A percentile compares a stretch with the other conserved stretches of the same genome.
These are phyloP conservation scores for Campylomormyrus numenius DNA, from an alignment of 2,113 vertebrate species.

Conservation along the genomic window DNA sequence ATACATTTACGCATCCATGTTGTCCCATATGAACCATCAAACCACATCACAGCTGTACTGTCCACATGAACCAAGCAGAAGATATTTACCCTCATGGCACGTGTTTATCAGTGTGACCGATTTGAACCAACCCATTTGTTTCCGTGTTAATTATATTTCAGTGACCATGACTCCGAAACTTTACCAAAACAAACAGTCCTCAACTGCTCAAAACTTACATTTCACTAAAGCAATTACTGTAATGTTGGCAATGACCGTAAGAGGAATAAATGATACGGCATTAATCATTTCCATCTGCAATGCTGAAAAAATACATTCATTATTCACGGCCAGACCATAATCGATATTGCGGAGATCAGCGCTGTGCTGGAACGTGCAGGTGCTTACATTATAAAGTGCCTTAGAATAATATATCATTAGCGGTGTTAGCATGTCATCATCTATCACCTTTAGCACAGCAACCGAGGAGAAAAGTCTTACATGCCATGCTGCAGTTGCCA, in stretches of 20 bases:
- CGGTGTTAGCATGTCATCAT: background rate
- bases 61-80: conserved; percentile 38
- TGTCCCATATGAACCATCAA: conserved; percentile 31
- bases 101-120: conserved; percentile 51
- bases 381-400: conserved; percentile 18
- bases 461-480: background rate
- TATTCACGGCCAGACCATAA: conserved; percentile 4
- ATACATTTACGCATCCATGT: conserved; percentile 18
- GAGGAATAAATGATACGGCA: conserved; percentile 40
- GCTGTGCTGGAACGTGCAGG: conserved; percentile 2
- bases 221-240: conserved; percentile 44
- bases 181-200: conserved; percentile 47
- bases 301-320: conserved; percentile 34
- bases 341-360: background rate
- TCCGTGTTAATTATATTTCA: conserved; percentile 50
- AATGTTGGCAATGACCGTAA: conserved; percentile 32
- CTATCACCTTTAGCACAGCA: background rate
- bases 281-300: conserved; percentile 45
- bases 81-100: conserved; percentile 51
- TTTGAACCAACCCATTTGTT: conserved; percentile 35
- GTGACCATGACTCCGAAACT: conserved; percentile 36
- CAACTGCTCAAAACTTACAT: conserved; percentile 41
- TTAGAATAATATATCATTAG: conserved; percentile 12
- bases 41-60: conserved; percentile 44
- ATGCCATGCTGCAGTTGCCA: background rate